Evolutionary conservation across 2,888 invertebrate genomes (phyloP).

Genomic region (Digitonthophagus gazella): DNA sequence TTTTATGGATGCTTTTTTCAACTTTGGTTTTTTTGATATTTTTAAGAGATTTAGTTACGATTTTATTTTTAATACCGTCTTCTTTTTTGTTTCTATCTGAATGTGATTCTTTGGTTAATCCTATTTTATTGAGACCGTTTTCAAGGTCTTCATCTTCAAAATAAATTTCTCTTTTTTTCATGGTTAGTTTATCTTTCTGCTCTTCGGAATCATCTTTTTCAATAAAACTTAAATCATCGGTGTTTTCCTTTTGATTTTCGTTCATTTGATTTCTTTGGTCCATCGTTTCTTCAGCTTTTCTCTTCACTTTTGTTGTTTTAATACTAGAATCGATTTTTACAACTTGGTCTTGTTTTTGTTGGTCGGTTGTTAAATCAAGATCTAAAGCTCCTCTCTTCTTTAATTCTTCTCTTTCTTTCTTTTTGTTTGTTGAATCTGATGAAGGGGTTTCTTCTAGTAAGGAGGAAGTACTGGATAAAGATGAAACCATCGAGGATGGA

Average conservation of each 20-base stretch:
- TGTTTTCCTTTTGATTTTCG: constrained; percentile 34
- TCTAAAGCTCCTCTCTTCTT: constrained; percentile 24
- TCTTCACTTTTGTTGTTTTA: constrained; percentile 3
- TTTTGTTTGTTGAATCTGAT: constrained; percentile 13
- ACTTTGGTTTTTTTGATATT: constrained; percentile 19
- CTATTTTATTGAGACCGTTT: constrained; percentile 36
- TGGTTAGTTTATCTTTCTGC: not conserved
- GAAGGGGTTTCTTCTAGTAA: constrained; percentile 15
- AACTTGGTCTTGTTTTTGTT: constrained; percentile 1
- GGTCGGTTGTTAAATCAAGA: constrained; percentile 11
- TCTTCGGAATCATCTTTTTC: constrained; percentile 29
- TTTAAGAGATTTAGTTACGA: constrained; percentile 23
- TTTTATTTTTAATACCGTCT: constrained; percentile 26
- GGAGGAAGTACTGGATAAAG: not conserved
- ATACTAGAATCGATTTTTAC: not conserved
- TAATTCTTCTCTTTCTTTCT: constrained; percentile 20
- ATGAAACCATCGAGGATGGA: not conserved
- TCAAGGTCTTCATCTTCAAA: constrained; percentile 39
- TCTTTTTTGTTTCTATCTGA: constrained; percentile 33
- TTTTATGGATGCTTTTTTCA: constrained; percentile 19
- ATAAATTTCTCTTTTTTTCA: constrained; percentile 27
- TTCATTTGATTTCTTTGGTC: constrained; percentile 35
- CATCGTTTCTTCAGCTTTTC: constrained; percentile 27
- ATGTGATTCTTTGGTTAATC: constrained; percentile 33
- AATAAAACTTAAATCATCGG: constrained; percentile 36